Base-by-base conservation (phyloP, 2,113 vertebrate species). In the Melozone crissalis region DNA sequence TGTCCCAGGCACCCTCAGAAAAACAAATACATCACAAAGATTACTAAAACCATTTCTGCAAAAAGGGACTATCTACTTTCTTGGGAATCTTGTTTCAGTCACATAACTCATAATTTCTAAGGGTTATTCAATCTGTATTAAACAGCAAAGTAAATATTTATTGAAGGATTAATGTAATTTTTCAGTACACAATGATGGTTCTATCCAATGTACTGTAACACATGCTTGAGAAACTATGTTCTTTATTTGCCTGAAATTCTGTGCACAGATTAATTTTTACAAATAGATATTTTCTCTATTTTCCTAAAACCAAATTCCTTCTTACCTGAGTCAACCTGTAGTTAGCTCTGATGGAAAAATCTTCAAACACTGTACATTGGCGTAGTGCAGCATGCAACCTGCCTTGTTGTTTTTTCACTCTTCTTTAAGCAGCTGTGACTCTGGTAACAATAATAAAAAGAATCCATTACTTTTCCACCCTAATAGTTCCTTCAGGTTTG, bases 371-470 rank as follows among this genome's bases (percentile, higher is more conserved):
- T 28, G n/a, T 52, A n/a, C 63, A 74, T 57, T 54, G 7, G 0
- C 44, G 31, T 47, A 65, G 52, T 8, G 5, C 27, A 75, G 11
- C 21, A 31, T 21, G 13, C 7, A 6, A 84, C 33, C 37, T 88
- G 39, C 23, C 10, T n/a, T 35, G 35, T 41, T 91, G 54, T 85
- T 96, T 87, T 73, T 66, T 83, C 11, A 62, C 78, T 58, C 66
- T 87, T 67, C 68, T 86, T 90, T 43, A 55, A 94, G 93, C 27
- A 89, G 67, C 68, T 92, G 84, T 81, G 82, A 83, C 15, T 73
- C 87, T 73, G 33, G n/a, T 96, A 93, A 93, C 76, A 96, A 93
- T 84, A 94, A 71, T 57, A 73, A 96, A 96, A 97, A 93, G 62
- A 94, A 77, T 83, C 78, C 80, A 69, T 68, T 63, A 76, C 87